Conservation (phyloP, 2,113 vertebrate genomes). For the Ornithorhynchus anatinus region DNA sequence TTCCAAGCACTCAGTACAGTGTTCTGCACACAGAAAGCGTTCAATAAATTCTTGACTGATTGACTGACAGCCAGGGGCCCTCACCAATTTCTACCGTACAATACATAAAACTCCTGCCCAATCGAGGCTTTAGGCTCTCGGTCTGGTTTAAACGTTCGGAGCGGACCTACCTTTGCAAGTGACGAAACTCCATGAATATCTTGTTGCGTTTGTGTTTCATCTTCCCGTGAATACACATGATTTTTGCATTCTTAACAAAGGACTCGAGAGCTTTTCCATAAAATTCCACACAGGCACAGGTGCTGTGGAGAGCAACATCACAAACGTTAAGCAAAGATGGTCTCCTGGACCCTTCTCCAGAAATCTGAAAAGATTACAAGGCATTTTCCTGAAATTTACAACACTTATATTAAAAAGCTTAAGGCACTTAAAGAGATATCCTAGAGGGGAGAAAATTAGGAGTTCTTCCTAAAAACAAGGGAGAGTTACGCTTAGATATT, state of each 20-base stretch:
- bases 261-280: constrained; percentile 88
- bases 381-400: too few species aligned
- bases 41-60: too few species aligned
- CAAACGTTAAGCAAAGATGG: not conserved
- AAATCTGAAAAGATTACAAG: too few species aligned
- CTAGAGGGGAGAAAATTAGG: rapidly evolving
- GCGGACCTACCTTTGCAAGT: constrained; percentile 78
- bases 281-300: constrained; percentile 94
- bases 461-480: not conserved
- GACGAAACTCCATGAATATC: constrained; percentile 88
- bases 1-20: too few species aligned
- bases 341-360: not conserved
- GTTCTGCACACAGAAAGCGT: too few species aligned
- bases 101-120: too few species aligned
- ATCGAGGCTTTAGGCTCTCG: too few species aligned
- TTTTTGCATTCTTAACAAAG: constrained; percentile 78
- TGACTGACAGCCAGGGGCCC: too few species aligned
- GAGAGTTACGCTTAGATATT: too few species aligned
- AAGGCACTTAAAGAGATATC: not conserved
- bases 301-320: constrained; percentile 66
- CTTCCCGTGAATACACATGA: constrained; percentile 92
- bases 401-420: not conserved
- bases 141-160: too few species aligned
- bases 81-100: too few species aligned
- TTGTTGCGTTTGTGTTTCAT: constrained; percentile 94